Conservation (phyloP, 2,113 vertebrate species). For the Gymnocephalus cernua region DNA sequence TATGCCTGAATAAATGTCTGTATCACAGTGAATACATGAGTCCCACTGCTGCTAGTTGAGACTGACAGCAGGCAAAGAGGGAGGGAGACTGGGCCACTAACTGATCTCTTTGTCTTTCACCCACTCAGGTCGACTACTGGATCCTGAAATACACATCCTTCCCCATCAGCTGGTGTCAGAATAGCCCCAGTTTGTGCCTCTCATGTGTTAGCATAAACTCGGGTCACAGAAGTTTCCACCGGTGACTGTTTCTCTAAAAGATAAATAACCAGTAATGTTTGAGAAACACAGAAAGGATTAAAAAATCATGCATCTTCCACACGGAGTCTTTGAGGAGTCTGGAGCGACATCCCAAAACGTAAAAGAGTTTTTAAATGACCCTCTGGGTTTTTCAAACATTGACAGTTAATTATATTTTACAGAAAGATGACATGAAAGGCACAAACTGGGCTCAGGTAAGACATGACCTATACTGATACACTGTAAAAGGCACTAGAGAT, state of each 20-base stretch:
- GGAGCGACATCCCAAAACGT: neutral
- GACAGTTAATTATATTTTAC: neutral
- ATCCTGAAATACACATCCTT: neutral
- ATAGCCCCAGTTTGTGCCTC: neutral
- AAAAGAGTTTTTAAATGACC: neutral
- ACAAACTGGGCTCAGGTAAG: neutral
- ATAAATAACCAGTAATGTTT: neutral
- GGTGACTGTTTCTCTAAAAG: neutral
- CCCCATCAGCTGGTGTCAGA: neutral
- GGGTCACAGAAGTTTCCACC: neutral
- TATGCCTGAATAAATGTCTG: slow-evolving; percentile 10
- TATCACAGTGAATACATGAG: slow-evolving; percentile 20
- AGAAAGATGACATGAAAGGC: neutral
- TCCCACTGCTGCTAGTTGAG: slow-evolving; percentile 26
- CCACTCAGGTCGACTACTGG: slow-evolving; percentile 14
- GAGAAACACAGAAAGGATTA: neutral
- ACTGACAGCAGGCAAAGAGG: neutral
- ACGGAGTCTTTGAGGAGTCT: neutral
- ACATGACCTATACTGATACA: neutral
- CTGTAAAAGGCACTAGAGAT: neutral
- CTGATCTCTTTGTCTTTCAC: slow-evolving; percentile 1
- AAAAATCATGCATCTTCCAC: neutral
- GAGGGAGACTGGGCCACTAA: neutral
- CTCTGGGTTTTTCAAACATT: neutral
- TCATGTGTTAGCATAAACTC: neutral